A percentile compares a stretch with the other conserved stretches of the same genome.
phyloP scores from a whole-genome alignment of 2,888 invertebrate genomes.

The Andrena chrysosceles region DNA sequence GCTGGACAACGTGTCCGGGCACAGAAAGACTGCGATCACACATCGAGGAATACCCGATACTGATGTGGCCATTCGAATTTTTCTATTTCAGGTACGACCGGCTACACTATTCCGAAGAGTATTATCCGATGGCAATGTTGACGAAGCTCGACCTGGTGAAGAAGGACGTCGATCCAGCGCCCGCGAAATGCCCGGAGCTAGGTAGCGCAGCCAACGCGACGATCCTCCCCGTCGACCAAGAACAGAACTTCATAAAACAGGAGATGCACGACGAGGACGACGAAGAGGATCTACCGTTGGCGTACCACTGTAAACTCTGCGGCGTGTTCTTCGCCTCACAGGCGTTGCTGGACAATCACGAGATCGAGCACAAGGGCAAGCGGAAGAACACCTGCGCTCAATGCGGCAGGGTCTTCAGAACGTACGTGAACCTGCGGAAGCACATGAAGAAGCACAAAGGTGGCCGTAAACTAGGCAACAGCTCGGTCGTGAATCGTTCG shows the following conservation, averaged over 20 bases:
- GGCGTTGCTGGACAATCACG: slow-evolving; percentile 75
- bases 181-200: slow-evolving; percentile 37
- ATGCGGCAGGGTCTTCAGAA: slow-evolving; percentile 79
- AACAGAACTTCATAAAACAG: slow-evolving; percentile 64
- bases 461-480: slow-evolving; percentile 53
- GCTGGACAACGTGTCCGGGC: slow-evolving; percentile 57
- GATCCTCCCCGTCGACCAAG: slow-evolving; percentile 27
- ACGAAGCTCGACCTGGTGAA: slow-evolving; percentile 79
- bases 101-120: slow-evolving; percentile 76
- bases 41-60: slow-evolving; percentile 65
- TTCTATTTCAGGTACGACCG: slow-evolving; percentile 82
- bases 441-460: slow-evolving; percentile 81
- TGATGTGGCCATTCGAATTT: slow-evolving; percentile 79
- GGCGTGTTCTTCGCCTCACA: slow-evolving; percentile 76
- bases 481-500: slow-evolving; percentile 38
- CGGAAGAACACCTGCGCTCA: slow-evolving; percentile 80
- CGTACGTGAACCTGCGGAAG: slow-evolving; percentile 76
- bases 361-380: slow-evolving; percentile 76
- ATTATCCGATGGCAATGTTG: slow-evolving; percentile 78
- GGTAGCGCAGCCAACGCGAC: slow-evolving; percentile 25
- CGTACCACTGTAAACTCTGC: slow-evolving; percentile 78
- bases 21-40: slow-evolving; percentile 57
- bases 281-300: slow-evolving; percentile 77
- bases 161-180: slow-evolving; percentile 65
- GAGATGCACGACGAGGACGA: slow-evolving; percentile 67